Conservation (phyloP, 2,888 invertebrate genomes). For the Saturnia japonica region DNA sequence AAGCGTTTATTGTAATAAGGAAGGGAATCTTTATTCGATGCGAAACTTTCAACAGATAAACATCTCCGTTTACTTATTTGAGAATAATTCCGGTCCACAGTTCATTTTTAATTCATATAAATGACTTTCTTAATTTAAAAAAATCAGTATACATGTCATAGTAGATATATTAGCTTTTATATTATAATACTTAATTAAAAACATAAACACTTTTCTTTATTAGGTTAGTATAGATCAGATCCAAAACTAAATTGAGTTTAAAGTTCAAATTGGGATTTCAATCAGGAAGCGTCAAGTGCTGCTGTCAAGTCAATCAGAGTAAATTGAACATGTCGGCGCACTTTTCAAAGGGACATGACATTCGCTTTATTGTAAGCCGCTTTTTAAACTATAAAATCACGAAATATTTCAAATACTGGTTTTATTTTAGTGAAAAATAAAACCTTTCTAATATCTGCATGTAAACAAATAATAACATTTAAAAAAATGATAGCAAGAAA, state of each 20-base stretch:
- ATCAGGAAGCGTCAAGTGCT: conserved; percentile 59
- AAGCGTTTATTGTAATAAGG: conserved; percentile 18
- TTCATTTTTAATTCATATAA: background rate
- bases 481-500: too few relatives aligned
- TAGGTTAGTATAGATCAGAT: conserved; percentile 29
- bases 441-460: background rate
- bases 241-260: conserved; percentile 62
- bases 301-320: conserved; percentile 65
- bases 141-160: background rate
- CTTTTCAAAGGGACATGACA: conserved; percentile 47
- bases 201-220: conserved; percentile 1
- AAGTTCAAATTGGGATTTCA: conserved; percentile 62
- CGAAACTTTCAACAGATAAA: background rate
- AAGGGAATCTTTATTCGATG: background rate
- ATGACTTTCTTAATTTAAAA: background rate
- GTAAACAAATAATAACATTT: too few relatives aligned
- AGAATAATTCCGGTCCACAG: background rate
- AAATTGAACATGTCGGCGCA: conserved; percentile 63
- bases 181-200: background rate
- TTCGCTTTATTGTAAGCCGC: conserved; percentile 23
- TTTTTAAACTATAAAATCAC: conserved; percentile 21
- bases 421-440: conserved; percentile 23
- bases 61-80: background rate
- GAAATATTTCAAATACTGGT: background rate
- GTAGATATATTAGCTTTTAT: background rate